Conservation (phyloP, 2,113 vertebrate species). For the Ceyx margarethae region DNA sequence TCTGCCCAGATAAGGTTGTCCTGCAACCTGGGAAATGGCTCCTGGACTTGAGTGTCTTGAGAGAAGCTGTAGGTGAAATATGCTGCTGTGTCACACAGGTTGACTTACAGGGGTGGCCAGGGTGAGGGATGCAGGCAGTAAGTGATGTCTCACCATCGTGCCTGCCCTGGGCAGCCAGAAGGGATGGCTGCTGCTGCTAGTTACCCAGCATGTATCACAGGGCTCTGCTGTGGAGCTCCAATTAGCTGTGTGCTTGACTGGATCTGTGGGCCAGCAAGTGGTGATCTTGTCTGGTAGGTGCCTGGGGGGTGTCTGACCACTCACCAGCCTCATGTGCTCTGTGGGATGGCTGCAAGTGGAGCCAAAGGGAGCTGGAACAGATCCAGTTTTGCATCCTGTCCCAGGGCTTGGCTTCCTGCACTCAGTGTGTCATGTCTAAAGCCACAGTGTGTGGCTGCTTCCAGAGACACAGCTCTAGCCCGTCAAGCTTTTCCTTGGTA, state of each 20-base stretch:
- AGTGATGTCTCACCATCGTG: accelerated
- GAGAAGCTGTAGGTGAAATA: neutral
- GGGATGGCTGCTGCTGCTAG: neutral
- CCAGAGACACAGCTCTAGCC: neutral
- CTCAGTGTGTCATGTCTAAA: accelerated
- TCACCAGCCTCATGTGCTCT: accelerated
- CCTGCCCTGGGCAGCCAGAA: neutral
- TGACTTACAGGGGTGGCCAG: neutral
- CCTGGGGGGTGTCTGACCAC: neutral
- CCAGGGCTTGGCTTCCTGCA: neutral
- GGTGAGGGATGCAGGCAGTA: neutral
- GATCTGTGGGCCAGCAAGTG: accelerated
- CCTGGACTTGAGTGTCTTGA: neutral
- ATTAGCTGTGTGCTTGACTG: neutral
- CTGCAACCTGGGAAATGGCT: neutral
- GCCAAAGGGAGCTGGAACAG: neutral
- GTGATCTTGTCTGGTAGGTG: neutral
- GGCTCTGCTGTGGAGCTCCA: neutral
- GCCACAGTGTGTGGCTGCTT: neutral
- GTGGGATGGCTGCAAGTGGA: neutral
- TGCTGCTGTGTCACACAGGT: neutral
- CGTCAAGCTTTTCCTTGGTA: neutral
- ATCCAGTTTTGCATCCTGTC: neutral
- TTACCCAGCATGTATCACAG: accelerated
- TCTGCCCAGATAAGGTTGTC: neutral